phyloP scores from a whole-genome alignment of 2,888 invertebrate genomes.

The Coenonympha arcania region DNA sequence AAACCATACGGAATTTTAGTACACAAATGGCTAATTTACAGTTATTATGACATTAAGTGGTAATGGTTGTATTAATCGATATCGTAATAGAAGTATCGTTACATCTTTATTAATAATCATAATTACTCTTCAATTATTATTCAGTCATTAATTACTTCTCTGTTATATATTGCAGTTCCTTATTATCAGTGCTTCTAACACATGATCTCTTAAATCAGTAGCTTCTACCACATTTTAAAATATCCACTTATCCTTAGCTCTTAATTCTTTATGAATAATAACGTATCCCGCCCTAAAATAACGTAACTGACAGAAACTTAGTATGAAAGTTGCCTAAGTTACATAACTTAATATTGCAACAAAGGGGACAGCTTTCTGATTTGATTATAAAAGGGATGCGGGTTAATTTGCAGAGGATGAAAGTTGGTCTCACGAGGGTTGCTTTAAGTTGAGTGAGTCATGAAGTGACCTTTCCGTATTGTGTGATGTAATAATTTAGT shows the following conservation, averaged over 20 bases:
- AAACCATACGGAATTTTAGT: too few relatives aligned
- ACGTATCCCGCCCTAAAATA: not conserved
- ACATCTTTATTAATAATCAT: too few relatives aligned
- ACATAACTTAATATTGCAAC: conserved; percentile 12
- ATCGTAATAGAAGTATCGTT: too few relatives aligned
- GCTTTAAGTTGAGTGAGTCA: conserved; percentile 12
- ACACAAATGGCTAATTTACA: too few relatives aligned
- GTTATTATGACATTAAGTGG: too few relatives aligned
- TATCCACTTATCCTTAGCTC: not conserved
- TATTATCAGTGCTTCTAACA: too few relatives aligned
- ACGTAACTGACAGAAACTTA: conserved; percentile 2
- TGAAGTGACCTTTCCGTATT: not conserved
- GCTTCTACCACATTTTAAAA: too few relatives aligned
- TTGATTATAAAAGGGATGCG: conserved; percentile 27
- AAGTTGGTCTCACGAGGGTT: conserved; percentile 24
- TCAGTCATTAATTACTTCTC: too few relatives aligned
- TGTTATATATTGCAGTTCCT: too few relatives aligned
- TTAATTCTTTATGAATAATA: not conserved
- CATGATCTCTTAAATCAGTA: too few relatives aligned
- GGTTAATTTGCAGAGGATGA: conserved; percentile 28
- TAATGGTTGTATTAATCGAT: too few relatives aligned
- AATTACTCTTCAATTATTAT: too few relatives aligned
- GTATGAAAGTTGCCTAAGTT: not conserved
- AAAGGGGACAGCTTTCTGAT: conserved; percentile 23
- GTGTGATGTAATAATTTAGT: conserved; percentile 6